Base-by-base conservation (phyloP, 2,797 vertebrate species). In the Gobionotothen gibberifrons region DNA sequence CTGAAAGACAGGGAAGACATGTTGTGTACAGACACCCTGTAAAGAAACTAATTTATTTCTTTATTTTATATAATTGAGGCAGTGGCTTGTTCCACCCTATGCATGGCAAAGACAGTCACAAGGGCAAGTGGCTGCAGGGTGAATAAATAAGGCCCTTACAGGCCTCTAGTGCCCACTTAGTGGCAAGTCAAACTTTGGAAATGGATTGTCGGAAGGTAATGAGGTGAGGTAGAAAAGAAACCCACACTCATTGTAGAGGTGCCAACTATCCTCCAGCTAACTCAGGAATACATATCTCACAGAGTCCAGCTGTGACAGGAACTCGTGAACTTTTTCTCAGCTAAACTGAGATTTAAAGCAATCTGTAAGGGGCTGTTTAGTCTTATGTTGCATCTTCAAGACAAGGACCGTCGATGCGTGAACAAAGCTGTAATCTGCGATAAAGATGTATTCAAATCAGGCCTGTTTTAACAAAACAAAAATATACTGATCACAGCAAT, bases 291-390 rank as follows among this genome's bases (percentile, higher is more conserved):
- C 39, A 16, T 65, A 69, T 48, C 43, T 53, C 22, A 26, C 47
- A 26, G 16, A 71, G 26, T 53, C 39, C 59, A 52, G 42, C 62
- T 74, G 63, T 42, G 48, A 51, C 44, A 68, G 13, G 14, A 57
- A 39, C 29, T 58, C 39, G n/a, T 65, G 55, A 74, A 74, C 47
- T 65, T 62, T 15, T 13, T n/a, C 54, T 61, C 44, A 60, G 62
- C 48, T 58, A 52, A 63, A 36, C 16, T 40, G 51, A 49, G 46
- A 29, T 60, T 12, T 60, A 60, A n/a, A 60, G 58, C 16, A 44
- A 32, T 46, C 29, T 60, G 43, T 26, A 46, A 6, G 26, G 42
- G 26, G 46, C 57, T 68, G 21, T 44, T 36, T 7, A 16, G 48
- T 66, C 44, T 57, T 47, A 16, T 0, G 22, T 53, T 53, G 40